Conservation (phyloP, 1,140 invertebrate species). For the Heliconius congener region DNA sequence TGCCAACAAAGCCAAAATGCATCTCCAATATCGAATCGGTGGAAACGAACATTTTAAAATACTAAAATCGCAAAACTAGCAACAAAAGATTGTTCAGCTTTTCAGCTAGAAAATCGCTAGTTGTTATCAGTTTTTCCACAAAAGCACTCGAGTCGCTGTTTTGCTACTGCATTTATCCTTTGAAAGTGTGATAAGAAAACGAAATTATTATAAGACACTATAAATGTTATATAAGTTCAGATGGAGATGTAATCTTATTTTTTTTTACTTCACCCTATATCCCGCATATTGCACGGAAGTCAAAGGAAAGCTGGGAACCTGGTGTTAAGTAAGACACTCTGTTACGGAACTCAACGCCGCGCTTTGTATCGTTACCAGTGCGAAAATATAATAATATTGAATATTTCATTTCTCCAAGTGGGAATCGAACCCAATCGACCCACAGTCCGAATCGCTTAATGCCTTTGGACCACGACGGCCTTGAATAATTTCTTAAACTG, state of each 20-base stretch:
- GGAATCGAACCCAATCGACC: no score
- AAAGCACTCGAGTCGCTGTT: conserved; percentile 13
- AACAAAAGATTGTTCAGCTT: conserved; percentile 15
- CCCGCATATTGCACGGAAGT: no score
- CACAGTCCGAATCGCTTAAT: no score
- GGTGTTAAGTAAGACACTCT: no score
- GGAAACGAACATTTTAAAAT: conserved; percentile 6
- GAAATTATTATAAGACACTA: background rate
- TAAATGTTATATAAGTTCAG: background rate
- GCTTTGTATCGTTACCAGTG: no score
- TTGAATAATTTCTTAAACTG: no score
- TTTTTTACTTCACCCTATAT: no score
- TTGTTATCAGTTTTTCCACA: conserved; percentile 15
- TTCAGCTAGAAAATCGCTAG: conserved; percentile 8
- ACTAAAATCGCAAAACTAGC: conserved; percentile 1
- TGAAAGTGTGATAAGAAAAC: conserved; percentile 5
- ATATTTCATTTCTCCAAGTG: no score
- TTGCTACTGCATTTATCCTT: conserved; percentile 7
- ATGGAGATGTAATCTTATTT: background rate
- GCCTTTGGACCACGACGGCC: no score
- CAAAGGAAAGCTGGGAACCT: no score
- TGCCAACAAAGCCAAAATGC: conserved; percentile 11
- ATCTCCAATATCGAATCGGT: conserved; percentile 2
- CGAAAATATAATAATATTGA: no score
- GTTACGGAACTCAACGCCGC: no score